phyloP scores from a whole-genome alignment of 2,888 invertebrate genomes.

The Copidosoma aretas region DNA sequence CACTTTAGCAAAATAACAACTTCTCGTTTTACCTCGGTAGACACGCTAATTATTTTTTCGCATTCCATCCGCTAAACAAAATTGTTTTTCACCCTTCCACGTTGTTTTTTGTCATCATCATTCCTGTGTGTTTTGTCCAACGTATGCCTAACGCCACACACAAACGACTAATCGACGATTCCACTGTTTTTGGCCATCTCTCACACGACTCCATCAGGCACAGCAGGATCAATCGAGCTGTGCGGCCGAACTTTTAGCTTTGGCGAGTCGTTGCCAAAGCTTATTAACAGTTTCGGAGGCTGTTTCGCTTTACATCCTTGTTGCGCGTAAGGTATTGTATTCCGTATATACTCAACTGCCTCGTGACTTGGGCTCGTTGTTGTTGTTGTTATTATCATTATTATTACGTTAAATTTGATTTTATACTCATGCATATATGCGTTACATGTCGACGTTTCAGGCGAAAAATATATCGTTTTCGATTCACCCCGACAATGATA shows the following conservation, averaged over 20 bases:
- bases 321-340: constrained; percentile 86
- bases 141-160: too few species aligned
- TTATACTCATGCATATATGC: too few species aligned
- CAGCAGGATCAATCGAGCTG: constrained; percentile 74
- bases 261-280: constrained; percentile 68
- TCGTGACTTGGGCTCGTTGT: constrained; percentile 39
- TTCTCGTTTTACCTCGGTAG: neutral
- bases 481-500: too few species aligned
- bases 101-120: too few species aligned
- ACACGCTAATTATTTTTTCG: constrained; percentile 15
- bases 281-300: constrained; percentile 93
- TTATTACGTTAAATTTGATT: neutral
- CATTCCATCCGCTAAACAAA: neutral
- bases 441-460: too few species aligned
- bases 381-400: too few species aligned
- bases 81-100: too few species aligned
- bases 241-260: constrained; percentile 67
- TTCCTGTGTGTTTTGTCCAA: too few species aligned
- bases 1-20: neutral
- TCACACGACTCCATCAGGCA: constrained; percentile 40
- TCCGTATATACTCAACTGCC: constrained; percentile 50
- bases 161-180: constrained; percentile 4
- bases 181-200: constrained; percentile 50
- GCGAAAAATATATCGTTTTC: too few species aligned
- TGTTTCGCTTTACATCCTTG: constrained; percentile 92